These are phyloP conservation scores for Aplocera efformata DNA, from an alignment of 2,888 invertebrate species.

Conservation along the genomic window DNA sequence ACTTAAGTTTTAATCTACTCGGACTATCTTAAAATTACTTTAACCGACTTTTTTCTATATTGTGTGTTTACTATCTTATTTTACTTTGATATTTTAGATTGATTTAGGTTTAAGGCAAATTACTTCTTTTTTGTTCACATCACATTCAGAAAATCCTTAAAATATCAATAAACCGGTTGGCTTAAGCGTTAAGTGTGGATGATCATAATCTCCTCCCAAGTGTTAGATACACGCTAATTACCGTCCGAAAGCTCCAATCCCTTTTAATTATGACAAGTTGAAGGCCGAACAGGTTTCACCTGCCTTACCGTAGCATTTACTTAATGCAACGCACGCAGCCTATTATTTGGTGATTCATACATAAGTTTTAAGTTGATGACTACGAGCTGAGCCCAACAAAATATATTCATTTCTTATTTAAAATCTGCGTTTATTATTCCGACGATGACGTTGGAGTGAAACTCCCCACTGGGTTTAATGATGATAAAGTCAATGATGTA, in stretches of 20 bases:
- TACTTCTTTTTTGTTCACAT: too few relatives aligned
- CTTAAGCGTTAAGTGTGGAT: slow-evolving; percentile 13
- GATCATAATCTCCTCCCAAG: slow-evolving; percentile 26
- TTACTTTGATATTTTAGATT: too few relatives aligned
- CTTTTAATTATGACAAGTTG: slow-evolving; percentile 55
- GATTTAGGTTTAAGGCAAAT: too few relatives aligned
- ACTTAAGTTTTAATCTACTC: slow-evolving; percentile 13
- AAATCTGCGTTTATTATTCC: slow-evolving; percentile 24
- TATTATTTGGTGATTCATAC: slow-evolving; percentile 35
- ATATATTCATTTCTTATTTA: slow-evolving; percentile 24
- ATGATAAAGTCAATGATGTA: slow-evolving; percentile 7
- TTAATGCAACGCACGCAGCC: slow-evolving; percentile 27
- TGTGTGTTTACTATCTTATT: too few relatives aligned
- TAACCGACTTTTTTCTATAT: too few relatives aligned
- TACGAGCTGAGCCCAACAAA: slow-evolving; percentile 24
- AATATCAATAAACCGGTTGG: background rate
- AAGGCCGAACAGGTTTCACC: slow-evolving; percentile 40
- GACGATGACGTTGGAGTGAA: slow-evolving; percentile 18
- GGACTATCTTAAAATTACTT: too few relatives aligned
- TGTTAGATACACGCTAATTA: slow-evolving; percentile 48
- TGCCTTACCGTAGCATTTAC: slow-evolving; percentile 35
- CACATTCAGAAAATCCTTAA: background rate
- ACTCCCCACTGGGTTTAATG: slow-evolving; percentile 5
- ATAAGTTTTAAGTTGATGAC: slow-evolving; percentile 29
- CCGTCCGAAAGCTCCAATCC: slow-evolving; percentile 37